phyloP scores from a whole-genome alignment of 2,113 vertebrate genomes.

The Scomber colias region DNA sequence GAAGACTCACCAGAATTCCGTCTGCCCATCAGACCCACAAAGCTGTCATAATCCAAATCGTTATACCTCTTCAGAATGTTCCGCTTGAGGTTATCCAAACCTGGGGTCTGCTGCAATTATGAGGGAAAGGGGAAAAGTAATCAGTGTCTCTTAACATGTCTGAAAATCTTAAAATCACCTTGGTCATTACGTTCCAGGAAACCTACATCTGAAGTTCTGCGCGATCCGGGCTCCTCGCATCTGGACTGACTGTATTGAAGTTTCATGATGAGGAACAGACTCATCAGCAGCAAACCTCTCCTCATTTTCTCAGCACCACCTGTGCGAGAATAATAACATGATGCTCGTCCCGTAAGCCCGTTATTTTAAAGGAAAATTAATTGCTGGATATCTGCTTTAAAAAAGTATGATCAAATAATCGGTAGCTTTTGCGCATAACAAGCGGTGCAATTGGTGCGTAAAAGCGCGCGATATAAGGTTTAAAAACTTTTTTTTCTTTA shows the following conservation, averaged over 20 bases:
- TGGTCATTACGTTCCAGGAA: neutral
- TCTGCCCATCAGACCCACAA: conserved; percentile 89
- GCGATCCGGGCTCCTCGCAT: conserved; percentile 79
- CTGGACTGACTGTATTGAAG: conserved; percentile 78
- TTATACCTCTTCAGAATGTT: conserved; percentile 85
- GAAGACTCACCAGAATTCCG: conserved; percentile 84
- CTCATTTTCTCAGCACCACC: conserved; percentile 80
- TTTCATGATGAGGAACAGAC: conserved; percentile 81
- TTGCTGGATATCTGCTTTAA: neutral
- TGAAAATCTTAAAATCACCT: neutral
- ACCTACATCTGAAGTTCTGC: conserved; percentile 77
- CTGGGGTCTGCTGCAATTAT: conserved; percentile 70
- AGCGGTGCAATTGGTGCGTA: conserved; percentile 56
- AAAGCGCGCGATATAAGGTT: conserved; percentile 33
- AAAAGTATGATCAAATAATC: neutral
- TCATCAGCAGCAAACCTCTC: conserved; percentile 78
- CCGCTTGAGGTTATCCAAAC: conserved; percentile 80
- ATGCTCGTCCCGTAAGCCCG: fast-evolving
- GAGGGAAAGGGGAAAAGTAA: neutral
- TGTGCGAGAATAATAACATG: conserved; percentile 20
- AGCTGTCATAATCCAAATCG: conserved; percentile 89
- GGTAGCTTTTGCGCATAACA: conserved; percentile 1
- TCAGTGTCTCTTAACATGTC: neutral
- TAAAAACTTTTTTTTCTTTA: neutral
- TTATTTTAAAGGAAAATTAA: neutral